A percentile compares a stretch with the other conserved stretches of the same genome.
Conservation (phyloP, 2,888 invertebrate genomes). For the Agriopis aurantiaria region DNA sequence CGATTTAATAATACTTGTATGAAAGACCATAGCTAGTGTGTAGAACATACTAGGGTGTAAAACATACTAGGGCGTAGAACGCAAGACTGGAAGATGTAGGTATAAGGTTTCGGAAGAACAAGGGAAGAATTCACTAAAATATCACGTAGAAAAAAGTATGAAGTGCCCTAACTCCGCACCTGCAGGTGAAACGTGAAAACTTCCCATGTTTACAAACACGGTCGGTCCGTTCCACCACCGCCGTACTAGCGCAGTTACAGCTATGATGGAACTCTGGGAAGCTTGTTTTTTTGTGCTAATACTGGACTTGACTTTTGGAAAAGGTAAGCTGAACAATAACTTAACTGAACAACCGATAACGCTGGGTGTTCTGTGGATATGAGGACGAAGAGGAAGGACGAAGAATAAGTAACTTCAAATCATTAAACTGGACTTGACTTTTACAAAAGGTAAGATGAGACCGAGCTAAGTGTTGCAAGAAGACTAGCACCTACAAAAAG, state of each 20-base stretch:
- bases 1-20: too few relatives aligned
- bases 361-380: neutral
- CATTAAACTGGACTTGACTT: neutral
- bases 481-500: too few relatives aligned
- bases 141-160: neutral
- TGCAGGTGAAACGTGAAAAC: slow-evolving; percentile 52
- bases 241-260: slow-evolving; percentile 42
- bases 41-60: too few relatives aligned
- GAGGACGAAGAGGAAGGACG: neutral
- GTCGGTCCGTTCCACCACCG: slow-evolving; percentile 38
- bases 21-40: too few relatives aligned
- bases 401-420: neutral
- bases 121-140: neutral
- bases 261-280: slow-evolving; percentile 41
- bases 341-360: neutral
- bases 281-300: slow-evolving; percentile 28
- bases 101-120: too few relatives aligned
- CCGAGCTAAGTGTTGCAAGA: too few relatives aligned
- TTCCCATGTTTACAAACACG: slow-evolving; percentile 69
- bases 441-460: too few relatives aligned
- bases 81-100: too few relatives aligned
- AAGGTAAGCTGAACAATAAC: slow-evolving; percentile 19
- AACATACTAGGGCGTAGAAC: too few relatives aligned
- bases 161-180: slow-evolving; percentile 52
- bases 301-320: slow-evolving; percentile 18